Evolutionary conservation across 1,140 invertebrate species (phyloP), one percentile per base, ranked within the genome.

Genomic region (Anthonomus grandis): DNA sequence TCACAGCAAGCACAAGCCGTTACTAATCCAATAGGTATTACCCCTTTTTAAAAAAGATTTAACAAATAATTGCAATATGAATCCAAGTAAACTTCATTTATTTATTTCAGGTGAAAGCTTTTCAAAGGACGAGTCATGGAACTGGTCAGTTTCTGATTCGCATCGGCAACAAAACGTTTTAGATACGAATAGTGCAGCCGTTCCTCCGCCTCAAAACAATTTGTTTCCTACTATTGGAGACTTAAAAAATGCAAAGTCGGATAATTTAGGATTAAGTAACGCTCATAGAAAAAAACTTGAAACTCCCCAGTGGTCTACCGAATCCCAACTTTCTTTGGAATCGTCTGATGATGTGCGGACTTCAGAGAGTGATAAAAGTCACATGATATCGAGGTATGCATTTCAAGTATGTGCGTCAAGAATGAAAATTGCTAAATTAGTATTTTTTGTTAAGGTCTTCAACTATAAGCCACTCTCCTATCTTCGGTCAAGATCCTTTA

Each of bases 311-410:
- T 82, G 81, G 81, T 82, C 81, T 8, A 80, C 79, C 31, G 81
- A 82, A 61, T 81, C 79, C 15, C 81, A 82, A 68, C 76, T 79
- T 64, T 81, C 79, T 4, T 78, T 81, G 62, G 80, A 81, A 64
- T 81, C 79, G 4, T 81, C 79, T 57, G 81, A 82, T 64, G 78
- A 71, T 50, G 47, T 74, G 13, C 78, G 79, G 13, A 81, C 79
- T 6, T 72, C 70, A 6, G 79, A 82, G 64, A 79, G 78, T 50
- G 78, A 78, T 39, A 76, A 78, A 66, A 80, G 78, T 72, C 76
- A 79, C 65, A 76, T 78, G 63, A 75, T 79, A 44, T 80, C 78
- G 10, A 73, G 78, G 47, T 49, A n/a, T 19, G 57, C 80, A 78
- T 67, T 45, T 8, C 2, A 31, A 25, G n/a, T n/a, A n/a, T 19